Evolutionary conservation across 2,113 vertebrate genomes (phyloP).

Genomic region (Mohoua ochrocephala): DNA sequence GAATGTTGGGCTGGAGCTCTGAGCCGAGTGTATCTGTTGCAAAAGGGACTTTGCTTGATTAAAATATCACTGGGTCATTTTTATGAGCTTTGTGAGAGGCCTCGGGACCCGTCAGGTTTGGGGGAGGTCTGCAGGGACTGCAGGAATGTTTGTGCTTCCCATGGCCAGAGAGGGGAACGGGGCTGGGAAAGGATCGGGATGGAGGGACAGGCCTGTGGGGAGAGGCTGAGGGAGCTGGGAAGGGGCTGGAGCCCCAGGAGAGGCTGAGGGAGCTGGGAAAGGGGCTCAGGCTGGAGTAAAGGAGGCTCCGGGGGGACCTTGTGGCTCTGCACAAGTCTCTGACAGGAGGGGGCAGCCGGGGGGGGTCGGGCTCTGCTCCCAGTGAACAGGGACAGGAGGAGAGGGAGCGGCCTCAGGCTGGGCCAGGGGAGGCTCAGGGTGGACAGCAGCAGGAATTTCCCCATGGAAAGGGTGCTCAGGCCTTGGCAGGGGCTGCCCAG

Average conservation of each 20-base stretch:
- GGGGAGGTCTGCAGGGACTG: accelerated
- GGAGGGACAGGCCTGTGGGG: neutral
- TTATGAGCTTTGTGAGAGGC: no score
- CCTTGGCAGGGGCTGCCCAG: neutral
- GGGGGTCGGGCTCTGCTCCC: neutral
- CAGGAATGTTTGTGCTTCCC: neutral
- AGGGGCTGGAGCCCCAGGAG: neutral
- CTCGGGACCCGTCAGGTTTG: accelerated
- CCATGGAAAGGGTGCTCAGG: neutral
- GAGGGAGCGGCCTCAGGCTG: neutral
- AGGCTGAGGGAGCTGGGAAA: neutral
- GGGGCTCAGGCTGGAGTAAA: neutral
- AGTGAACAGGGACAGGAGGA: neutral
- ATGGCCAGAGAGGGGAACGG: neutral
- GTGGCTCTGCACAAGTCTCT: neutral
- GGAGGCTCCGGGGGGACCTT: neutral
- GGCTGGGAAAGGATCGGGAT: neutral
- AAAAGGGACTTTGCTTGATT: neutral
- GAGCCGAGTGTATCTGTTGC: accelerated
- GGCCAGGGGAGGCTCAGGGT: no score
- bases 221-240: neutral
- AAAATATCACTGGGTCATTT: accelerated
- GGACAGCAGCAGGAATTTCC: neutral
- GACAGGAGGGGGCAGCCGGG: neutral
- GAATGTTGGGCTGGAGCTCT: neutral